Conservation (phyloP, 2,113 vertebrate species). For the Alouatta palliata region DNA sequence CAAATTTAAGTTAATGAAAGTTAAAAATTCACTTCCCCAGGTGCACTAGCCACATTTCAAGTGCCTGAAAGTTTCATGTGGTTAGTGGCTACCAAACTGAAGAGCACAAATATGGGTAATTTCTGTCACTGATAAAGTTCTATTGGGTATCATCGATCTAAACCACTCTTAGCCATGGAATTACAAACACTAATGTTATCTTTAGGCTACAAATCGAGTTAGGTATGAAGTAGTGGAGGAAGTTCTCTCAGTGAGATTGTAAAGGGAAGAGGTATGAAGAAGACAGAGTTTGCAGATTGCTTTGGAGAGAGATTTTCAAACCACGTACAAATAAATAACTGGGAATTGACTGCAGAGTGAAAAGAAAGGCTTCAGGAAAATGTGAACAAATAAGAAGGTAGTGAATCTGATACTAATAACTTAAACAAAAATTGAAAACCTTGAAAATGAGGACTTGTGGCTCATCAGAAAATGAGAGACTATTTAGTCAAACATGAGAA, state of each 20-base stretch:
- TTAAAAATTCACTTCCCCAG: not conserved
- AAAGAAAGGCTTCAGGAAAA: not conserved
- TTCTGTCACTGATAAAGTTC: not conserved
- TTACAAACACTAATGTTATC: not conserved
- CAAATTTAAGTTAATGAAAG: not conserved
- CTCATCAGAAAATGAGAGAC: not conserved
- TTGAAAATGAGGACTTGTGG: slow-evolving; percentile 15
- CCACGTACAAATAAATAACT: not conserved
- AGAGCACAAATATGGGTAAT: not conserved
- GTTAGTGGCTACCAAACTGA: not conserved
- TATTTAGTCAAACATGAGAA: not conserved
- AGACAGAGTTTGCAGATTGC: not conserved
- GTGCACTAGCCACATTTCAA: not conserved
- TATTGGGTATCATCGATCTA: not conserved
- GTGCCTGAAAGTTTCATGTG: not conserved
- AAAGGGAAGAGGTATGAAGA: not conserved
- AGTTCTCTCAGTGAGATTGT: not conserved
- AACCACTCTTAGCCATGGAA: not conserved
- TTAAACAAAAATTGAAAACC: not conserved
- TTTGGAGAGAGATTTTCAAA: not conserved
- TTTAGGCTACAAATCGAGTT: not conserved
- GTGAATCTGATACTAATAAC: not conserved
- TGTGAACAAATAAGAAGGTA: not conserved
- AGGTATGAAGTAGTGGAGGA: not conserved
- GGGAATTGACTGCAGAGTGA: not conserved